Conservation (phyloP, 2,113 vertebrate genomes). For the Albula glossodonta region DNA sequence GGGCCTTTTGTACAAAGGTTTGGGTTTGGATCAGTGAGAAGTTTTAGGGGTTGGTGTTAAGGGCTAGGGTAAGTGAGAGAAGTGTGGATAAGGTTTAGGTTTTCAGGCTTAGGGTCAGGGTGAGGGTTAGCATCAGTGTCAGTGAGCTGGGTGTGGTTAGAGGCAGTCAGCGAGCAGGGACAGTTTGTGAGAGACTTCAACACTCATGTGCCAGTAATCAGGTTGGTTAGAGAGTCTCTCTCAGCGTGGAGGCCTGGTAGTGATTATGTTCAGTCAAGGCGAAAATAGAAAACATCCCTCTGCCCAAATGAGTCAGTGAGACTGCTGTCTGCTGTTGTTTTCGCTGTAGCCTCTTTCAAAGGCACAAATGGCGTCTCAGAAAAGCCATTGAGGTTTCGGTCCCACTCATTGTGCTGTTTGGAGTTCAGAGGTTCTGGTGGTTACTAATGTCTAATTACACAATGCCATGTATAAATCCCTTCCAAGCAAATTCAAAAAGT, state of each 20-base stretch:
- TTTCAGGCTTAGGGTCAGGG: not conserved
- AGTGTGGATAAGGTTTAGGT: not conserved
- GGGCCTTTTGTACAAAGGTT: too few relatives aligned
- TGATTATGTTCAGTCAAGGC: not conserved
- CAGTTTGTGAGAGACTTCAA: not conserved
- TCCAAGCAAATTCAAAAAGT: slow-evolving; percentile 27
- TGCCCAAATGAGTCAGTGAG: not conserved
- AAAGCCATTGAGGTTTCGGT: not conserved
- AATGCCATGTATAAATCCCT: not conserved
- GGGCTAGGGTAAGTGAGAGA: not conserved
- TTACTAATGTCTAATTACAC: not conserved
- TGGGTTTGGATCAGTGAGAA: too few relatives aligned
- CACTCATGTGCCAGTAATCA: not conserved
- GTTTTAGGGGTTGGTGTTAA: not conserved
- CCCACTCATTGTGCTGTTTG: not conserved
- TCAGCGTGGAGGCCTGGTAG: not conserved
- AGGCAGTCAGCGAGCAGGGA: not conserved
- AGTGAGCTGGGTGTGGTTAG: not conserved
- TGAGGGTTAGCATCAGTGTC: not conserved
- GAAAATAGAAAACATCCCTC: not conserved
- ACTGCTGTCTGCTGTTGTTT: not conserved
- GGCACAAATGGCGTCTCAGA: not conserved
- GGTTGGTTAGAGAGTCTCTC: not conserved
- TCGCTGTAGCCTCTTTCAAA: not conserved
- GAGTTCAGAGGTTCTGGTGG: not conserved